Percentiles rank a stretch among this genome's conserved stretches.
Evolutionary conservation across 2,888 invertebrate species (phyloP).

Genomic region (Meteorus cinctellus): DNA sequence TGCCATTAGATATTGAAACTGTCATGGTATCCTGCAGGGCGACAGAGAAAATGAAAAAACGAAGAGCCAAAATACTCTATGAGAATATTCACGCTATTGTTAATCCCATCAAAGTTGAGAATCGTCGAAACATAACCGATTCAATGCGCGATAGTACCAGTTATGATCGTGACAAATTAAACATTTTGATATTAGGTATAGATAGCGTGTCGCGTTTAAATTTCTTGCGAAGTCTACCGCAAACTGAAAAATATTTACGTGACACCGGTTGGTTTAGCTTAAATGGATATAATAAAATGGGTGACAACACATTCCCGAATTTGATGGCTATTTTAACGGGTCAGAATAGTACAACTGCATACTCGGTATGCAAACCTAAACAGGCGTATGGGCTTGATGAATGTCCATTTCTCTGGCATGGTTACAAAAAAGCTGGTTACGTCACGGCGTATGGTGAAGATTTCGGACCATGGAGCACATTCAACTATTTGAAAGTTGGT

Average conservation of each 20-base stretch:
- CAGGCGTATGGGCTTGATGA: slow-evolving; percentile 77
- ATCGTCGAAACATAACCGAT: slow-evolving; percentile 60
- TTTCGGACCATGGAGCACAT: slow-evolving; percentile 81
- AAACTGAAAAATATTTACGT: slow-evolving; percentile 80
- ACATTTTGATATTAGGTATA: slow-evolving; percentile 87
- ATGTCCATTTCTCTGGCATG: slow-evolving; percentile 86
- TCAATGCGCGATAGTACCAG: background rate
- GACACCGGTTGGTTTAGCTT: slow-evolving; percentile 82
- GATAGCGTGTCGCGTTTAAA: slow-evolving; percentile 90
- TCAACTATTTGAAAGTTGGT: slow-evolving; percentile 83
- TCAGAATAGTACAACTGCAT: slow-evolving; percentile 74
- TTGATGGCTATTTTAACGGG: slow-evolving; percentile 88
- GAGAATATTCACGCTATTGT: slow-evolving; percentile 77
- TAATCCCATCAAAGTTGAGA: slow-evolving; percentile 74
- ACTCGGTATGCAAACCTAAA: slow-evolving; percentile 76
- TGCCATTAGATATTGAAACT: slow-evolving; percentile 72
- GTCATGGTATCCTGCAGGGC: slow-evolving; percentile 75
- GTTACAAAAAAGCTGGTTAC: slow-evolving; percentile 82
- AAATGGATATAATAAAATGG: slow-evolving; percentile 86
- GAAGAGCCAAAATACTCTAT: slow-evolving; percentile 68
- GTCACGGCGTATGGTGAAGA: slow-evolving; percentile 85
- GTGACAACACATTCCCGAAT: slow-evolving; percentile 94
- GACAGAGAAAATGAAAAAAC: slow-evolving; percentile 50
- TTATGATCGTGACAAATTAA: slow-evolving; percentile 71
- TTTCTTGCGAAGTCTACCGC: slow-evolving; percentile 83